Evolutionary conservation across 2,113 vertebrate species (phyloP), one percentile per base, ranked within the genome.

Genomic region (Carassius auratus): DNA sequence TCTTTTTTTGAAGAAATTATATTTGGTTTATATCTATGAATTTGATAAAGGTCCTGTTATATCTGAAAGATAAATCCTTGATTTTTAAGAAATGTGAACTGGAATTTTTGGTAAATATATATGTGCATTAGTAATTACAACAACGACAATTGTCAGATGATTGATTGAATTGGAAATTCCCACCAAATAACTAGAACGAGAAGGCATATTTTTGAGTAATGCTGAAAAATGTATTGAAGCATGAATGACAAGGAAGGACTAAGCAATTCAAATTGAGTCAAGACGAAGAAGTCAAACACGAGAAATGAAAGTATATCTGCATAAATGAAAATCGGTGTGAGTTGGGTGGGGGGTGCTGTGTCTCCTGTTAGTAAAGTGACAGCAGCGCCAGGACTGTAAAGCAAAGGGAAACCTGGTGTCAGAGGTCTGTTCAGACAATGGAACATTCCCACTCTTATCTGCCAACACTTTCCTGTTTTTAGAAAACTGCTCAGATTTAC

Each of bases 401-500:
- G 81, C 66, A 81, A 61, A 84, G 76, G 76, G 75, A 62, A 75
- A 59, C 57, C 50, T 84, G 62, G 68, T 81, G 85, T 85, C 88
- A 87, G 76, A 75, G 86, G 82, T 84, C 86, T 86, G 80, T 26
- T 26, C 82, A 26, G 66, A 89, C 88, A 88, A 91, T 87, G 85
- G 88, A 88, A 84, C 86, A 33, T 81, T 61, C 80, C 76, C 86
- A 84, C 78, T 48, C 69, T 87, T 84, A 73, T 82, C 84, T 85
- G 83, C 13, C 21, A 86, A 69, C 77, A 64, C 77, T 80, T 90
- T 89, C 88, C 90, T 89, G 84, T 90, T 88, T 88, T 86, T 61
- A 84, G 38, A 48, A 57, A 83, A 15, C 23, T 30, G 78, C 36
- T 81, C 42, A 12, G 33, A 85, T 62, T 45, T 21, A 81, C 57